Evolutionary conservation across 2,888 invertebrate genomes (phyloP), one percentile per base, ranked within the genome.

Genomic region (Apamea monoglypha): DNA sequence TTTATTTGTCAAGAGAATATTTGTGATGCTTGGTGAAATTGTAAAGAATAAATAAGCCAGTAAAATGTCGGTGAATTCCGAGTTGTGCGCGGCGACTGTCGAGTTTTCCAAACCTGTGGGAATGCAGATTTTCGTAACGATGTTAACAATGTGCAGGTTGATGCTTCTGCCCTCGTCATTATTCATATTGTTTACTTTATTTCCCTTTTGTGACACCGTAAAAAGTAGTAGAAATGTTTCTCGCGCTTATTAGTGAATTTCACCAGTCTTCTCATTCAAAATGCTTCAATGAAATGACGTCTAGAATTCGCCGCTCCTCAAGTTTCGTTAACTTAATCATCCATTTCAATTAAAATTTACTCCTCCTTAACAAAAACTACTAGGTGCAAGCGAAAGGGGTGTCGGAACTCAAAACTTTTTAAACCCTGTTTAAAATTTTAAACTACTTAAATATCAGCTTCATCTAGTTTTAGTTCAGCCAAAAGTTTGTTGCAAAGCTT

Each of bases 301-400:
- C 47, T 73, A 70, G 36, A 56, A 75, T 73, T 71, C 63, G 7
- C 21, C 36, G 79, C 73, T 59, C 29, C 56, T 74, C 50, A 76
- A 82, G 63, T 79, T 85, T 72, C 76, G 47, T 56, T 72, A 74
- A 80, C 63, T 86, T 80, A 59, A 77, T 72, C 83, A 75, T 85
- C 76, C 74, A 69, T 86, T 86, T 86, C 84, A 84, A 87, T 87
- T 86, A 87, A 87, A 87, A 79, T 84, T 84, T 84, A 76, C 76
- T 86, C 64, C 71, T 68, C 44, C 70, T 81, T 84, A 66, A 81
- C 78, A 72, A 86, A 83, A 86, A 81, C 81, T 86, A 84, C 72
- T 82, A 73, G 77, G 64, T 81, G 76, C 81, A 70, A 63, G 74
- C 63, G 12, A 87, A 87, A 79, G 76, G 76, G 81, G 78, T 84